Evolutionary conservation across 1,140 invertebrate genomes (phyloP).

Genomic region (Sycophaga agraensis): DNA sequence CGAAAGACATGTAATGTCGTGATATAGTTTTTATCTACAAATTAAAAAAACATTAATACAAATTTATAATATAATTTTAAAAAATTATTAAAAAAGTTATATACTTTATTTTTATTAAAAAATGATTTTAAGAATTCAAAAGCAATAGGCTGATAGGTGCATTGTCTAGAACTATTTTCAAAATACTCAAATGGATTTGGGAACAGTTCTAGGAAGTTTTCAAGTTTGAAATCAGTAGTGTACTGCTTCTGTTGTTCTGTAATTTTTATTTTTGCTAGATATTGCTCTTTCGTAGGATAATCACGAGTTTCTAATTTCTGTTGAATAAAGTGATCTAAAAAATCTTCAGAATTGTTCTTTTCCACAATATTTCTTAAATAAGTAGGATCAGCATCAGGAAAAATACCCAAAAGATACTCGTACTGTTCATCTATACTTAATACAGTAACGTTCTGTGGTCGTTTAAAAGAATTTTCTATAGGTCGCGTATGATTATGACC

Average conservation of each 20-base stretch:
- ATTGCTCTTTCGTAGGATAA: constrained; percentile 61
- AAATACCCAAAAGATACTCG: constrained; percentile 45
- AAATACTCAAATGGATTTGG: constrained; percentile 59
- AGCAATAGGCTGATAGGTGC: constrained; percentile 37
- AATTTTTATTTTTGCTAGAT: constrained; percentile 46
- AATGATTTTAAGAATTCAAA: constrained; percentile 46
- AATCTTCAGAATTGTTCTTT: constrained; percentile 32
- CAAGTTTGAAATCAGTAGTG: constrained; percentile 50
- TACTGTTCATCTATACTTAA: constrained; percentile 45
- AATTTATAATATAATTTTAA: background rate
- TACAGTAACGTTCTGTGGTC: constrained; percentile 5
- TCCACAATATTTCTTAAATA: constrained; percentile 53
- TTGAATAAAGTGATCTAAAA: constrained; percentile 47
- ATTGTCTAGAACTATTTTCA: constrained; percentile 44
- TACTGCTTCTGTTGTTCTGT: constrained; percentile 50
- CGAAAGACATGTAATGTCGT: constrained; percentile 26
- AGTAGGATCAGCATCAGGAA: constrained; percentile 59
- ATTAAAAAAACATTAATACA: constrained; percentile 1
- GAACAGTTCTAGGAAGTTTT: constrained; percentile 60
- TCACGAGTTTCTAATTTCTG: constrained; percentile 48
- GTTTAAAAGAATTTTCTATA: background rate
- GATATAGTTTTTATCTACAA: constrained; percentile 32
- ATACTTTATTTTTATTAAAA: constrained; percentile 36
- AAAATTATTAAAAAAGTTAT: background rate
- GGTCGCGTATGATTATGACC: constrained; percentile 16